A percentile compares a stretch with the other conserved stretches of the same genome.
These are phyloP conservation scores for Streptopelia turtur DNA, from an alignment of 2,797 vertebrate species.

Conservation along the genomic window DNA sequence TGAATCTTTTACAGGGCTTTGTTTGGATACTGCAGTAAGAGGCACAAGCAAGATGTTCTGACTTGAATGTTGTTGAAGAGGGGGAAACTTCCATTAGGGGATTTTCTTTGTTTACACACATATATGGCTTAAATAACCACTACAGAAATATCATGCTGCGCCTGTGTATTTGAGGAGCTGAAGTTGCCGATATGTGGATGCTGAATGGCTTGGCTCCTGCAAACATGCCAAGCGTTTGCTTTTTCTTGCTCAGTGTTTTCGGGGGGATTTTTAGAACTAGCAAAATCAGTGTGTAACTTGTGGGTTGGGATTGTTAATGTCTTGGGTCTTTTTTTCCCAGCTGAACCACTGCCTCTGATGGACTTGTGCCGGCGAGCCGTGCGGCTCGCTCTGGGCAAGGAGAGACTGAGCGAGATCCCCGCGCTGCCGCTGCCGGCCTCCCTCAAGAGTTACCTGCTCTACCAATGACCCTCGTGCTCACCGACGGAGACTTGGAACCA, in stretches of 20 bases:
- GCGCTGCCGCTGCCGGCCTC: slow-evolving; percentile 92
- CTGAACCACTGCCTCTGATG: slow-evolving; percentile 97
- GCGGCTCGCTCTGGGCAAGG: slow-evolving; percentile 92
- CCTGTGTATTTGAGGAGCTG: not conserved
- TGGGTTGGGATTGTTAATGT: not conserved
- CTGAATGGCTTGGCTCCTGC: not conserved
- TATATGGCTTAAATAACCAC: not conserved
- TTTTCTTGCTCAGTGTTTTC: fast-evolving
- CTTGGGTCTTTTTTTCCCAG: slow-evolving; percentile 68
- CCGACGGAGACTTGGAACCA: not conserved
- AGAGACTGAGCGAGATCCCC: slow-evolving; percentile 91
- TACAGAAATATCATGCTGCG: not conserved
- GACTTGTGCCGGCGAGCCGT: slow-evolving; percentile 95
- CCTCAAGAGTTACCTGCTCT: slow-evolving; percentile 98
- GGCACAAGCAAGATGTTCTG: not conserved
- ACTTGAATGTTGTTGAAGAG: not conserved
- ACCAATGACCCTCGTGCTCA: slow-evolving; percentile 85
- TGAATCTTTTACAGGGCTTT: not conserved
- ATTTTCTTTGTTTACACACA: not conserved
- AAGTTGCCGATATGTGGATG: not conserved
- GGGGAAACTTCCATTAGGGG: not conserved
- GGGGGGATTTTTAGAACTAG: not conserved
- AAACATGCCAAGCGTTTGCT: not conserved
- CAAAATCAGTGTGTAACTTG: not conserved
- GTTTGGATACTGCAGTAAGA: not conserved